phyloP scores from a whole-genome alignment of 2,797 vertebrate species.

The Microcaecilia unicolor region DNA sequence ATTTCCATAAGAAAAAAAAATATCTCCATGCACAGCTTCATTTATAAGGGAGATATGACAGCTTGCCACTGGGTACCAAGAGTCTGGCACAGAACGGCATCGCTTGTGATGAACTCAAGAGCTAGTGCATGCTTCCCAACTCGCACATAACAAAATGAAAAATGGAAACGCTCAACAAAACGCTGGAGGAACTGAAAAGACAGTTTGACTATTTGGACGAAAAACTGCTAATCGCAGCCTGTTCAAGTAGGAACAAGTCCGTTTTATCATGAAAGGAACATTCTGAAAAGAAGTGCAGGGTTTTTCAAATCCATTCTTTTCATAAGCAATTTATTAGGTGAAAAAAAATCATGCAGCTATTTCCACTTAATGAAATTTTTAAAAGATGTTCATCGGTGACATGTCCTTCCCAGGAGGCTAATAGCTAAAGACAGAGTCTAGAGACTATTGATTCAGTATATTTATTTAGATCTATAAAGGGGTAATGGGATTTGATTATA shows the following conservation, averaged over 20 bases:
- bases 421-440: slow-evolving; percentile 18
- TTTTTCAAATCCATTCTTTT: neutral
- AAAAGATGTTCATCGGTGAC: slow-evolving; percentile 13
- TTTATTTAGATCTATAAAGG: too few species aligned
- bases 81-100: slow-evolving; percentile 8
- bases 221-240: slow-evolving; percentile 1
- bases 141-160: slow-evolving; percentile 1
- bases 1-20: slow-evolving; percentile 55
- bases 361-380: slow-evolving; percentile 15
- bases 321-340: slow-evolving; percentile 2
- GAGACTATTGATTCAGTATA: neutral
- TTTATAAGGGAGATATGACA: slow-evolving; percentile 4
- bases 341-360: neutral
- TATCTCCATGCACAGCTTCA: neutral
- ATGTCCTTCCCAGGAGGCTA: slow-evolving; percentile 4
- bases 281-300: slow-evolving; percentile 11
- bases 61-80: slow-evolving; percentile 11
- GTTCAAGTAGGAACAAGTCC: slow-evolving; percentile 7
- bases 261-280: slow-evolving; percentile 5
- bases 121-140: slow-evolving; percentile 7
- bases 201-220: slow-evolving; percentile 14
- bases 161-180: neutral
- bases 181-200: slow-evolving; percentile 4
- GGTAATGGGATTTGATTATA: too few species aligned
- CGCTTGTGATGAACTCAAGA: slow-evolving; percentile 1